Percentiles rank a stretch among this genome's conserved stretches.
phyloP scores from a whole-genome alignment of 2,113 vertebrate genomes.

The Triplophysa rosa region DNA sequence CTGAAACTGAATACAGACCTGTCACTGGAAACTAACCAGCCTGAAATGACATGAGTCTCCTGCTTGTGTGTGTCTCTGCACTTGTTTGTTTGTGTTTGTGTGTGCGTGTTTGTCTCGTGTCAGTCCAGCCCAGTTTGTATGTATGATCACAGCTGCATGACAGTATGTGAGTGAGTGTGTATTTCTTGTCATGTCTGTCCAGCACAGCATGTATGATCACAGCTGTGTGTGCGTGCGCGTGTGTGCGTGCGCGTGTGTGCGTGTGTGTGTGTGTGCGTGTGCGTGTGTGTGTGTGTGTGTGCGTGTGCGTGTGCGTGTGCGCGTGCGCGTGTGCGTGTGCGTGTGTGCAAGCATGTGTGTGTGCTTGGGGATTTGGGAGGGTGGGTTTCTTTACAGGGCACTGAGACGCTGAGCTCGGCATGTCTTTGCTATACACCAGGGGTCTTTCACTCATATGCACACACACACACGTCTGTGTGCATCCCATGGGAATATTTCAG shows the following conservation, averaged over 20 bases:
- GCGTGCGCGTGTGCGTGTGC: background rate
- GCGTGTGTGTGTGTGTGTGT: background rate
- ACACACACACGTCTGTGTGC: background rate
- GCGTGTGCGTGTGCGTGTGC: constrained; percentile 13
- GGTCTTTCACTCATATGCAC: background rate
- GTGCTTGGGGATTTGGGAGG: background rate
- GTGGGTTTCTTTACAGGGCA: constrained; percentile 14
- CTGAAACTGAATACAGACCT: constrained; percentile 29
- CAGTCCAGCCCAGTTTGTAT: background rate
- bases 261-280: constrained; percentile 6
- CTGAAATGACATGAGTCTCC: constrained; percentile 19
- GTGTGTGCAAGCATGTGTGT: too few relatives aligned
- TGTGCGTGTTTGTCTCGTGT: background rate
- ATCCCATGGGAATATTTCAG: constrained; percentile 20
- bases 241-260: background rate
- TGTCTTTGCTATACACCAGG: constrained; percentile 21
- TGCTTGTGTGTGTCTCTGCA: constrained; percentile 2
- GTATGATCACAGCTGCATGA: constrained; percentile 9
- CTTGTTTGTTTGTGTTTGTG: background rate
- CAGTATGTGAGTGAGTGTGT: constrained; percentile 2
- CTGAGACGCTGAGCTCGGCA: constrained; percentile 34
- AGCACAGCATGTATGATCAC: too few relatives aligned
- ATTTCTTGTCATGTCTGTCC: background rate
- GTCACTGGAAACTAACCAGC: constrained; percentile 36
- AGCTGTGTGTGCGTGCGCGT: background rate